Evolutionary conservation across 2,113 vertebrate species (phyloP), one percentile per base, ranked within the genome.

Genomic region (Xenopus borealis): DNA sequence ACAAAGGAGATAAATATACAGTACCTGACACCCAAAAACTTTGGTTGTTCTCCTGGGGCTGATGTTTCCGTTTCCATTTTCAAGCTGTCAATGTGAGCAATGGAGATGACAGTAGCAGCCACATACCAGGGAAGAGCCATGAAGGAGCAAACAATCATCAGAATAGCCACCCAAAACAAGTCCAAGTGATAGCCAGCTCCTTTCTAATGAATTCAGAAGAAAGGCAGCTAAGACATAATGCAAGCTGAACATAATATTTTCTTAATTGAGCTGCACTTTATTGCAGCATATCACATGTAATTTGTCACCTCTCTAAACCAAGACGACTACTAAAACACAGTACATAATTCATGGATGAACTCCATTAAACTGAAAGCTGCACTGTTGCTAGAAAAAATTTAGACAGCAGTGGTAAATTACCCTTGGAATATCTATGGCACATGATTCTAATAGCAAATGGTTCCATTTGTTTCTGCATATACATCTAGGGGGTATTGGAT

Each of bases 41-140:
- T 99, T 0, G 97, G 97, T 79, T 97, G 96, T 17, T 99, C 97
- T 71, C 97, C 97, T 0, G 97, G 97, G 12, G 97, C 97, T 0
- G 97, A 98, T 0, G 97, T 99, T 78, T 98, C 95, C 0, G 97
- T 99, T 80, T 99, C 97, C 97, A 99, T 99, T 91, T 98, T 99
- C 85, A 99, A 85, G 83, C 96, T 98, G 92, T 99, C 97, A 0
- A 99, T 98, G 84, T 99, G 97, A 52, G 97, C 97, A 0, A 99
- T 99, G 73, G 97, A 99, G 86, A 99, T 98, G 17, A 99, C 97
- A 0, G 97, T 99, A 44, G 97, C 97, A 5, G 97, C 97, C 44
- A 99, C 97, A 0, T 99, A 99, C 97, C 97, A 99, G 0, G 97
- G 97, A 66, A 99, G 89, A 12, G 92, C 96, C 97, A 98, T 96